Evolutionary conservation across 2,113 vertebrate species (phyloP), one percentile per base, ranked within the genome.

Genomic region (Scomber colias): DNA sequence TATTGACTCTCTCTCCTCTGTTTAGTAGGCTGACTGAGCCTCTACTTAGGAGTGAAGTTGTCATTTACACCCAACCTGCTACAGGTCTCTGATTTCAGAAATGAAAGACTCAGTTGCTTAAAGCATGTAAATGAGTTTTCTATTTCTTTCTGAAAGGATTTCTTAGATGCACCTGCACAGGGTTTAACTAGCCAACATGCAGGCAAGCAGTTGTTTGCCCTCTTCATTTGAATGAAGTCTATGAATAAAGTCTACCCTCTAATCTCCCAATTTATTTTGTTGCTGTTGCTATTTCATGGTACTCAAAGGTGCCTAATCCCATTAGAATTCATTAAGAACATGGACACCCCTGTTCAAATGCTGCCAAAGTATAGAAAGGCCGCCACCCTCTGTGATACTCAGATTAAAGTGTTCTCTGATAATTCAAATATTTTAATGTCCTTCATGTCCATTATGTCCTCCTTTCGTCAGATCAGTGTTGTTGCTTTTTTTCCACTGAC

Each of bases 401-500:
- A 40, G 74, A 89, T 82, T 89, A 79, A 86, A 82, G 75, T 12
- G 21, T 67, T 69, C 64, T 82, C 55, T 30, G 69, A 82, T 90
- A 67, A 90, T 86, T 88, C 44, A 77, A 54, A 74, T 81, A 65
- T 87, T 90, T 88, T 17, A 91, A 90, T 87, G 74, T 84, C 64
- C 40, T 80, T 81, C 71, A 55, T 75, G 69, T n/a, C 81, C 80
- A 84, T 86, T 87, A 79, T 88, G 27, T 46, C 24, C 48, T 78
- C 61, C 70, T 59, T 86, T 59, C 0, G 7, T 81, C 49, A 77
- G 84, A 81, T 87, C 66, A 60, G 62, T 64, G 60, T 30, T 61
- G 67, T 77, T 70, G 46, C 67, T 89, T 87, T 90, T 77, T 68
- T 82, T 78, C 67, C 77, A 67, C 72, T 75, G 86, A 77, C 75